Percentiles rank a stretch among this genome's conserved stretches.
Evolutionary conservation across 2,888 invertebrate genomes (phyloP).

Genomic region (Sarcophaga subvicina): DNA sequence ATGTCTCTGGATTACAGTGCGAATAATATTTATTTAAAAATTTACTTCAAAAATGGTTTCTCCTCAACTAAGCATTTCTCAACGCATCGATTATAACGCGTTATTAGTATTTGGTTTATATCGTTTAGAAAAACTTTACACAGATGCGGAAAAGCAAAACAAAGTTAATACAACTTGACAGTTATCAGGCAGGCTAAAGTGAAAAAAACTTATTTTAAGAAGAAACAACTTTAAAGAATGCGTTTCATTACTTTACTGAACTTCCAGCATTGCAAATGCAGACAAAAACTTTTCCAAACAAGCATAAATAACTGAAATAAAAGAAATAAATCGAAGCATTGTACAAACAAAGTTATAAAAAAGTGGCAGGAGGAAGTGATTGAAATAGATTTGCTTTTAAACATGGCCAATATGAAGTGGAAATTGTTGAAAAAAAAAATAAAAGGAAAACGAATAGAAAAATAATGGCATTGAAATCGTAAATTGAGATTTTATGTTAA

Average conservation of each 20-base stretch:
- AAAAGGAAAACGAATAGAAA: slow-evolving; percentile 32
- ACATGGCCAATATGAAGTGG: slow-evolving; percentile 51
- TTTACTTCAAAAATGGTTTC: too few relatives aligned
- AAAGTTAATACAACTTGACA: slow-evolving; percentile 65
- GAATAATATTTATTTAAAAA: too few relatives aligned
- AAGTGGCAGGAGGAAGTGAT: slow-evolving; percentile 54
- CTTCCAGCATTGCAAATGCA: slow-evolving; percentile 45
- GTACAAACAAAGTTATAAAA: not conserved
- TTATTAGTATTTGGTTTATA: too few relatives aligned
- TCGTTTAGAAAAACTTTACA: too few relatives aligned
- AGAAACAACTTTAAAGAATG: slow-evolving; percentile 23
- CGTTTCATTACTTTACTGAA: not conserved
- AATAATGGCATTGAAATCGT: slow-evolving; percentile 49
- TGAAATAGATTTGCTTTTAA: slow-evolving; percentile 64
- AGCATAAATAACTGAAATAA: slow-evolving; percentile 35
- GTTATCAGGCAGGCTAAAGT: slow-evolving; percentile 46
- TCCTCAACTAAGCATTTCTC: too few relatives aligned
- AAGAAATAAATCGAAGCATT: not conserved
- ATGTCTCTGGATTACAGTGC: too few relatives aligned
- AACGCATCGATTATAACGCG: too few relatives aligned
- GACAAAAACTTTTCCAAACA: slow-evolving; percentile 44
- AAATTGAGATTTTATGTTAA: not conserved
- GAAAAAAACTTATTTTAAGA: too few relatives aligned
- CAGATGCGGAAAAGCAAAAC: slow-evolving; percentile 1
- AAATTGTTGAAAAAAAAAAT: slow-evolving; percentile 28